These are phyloP conservation scores for Amphiprion ocellaris DNA, from an alignment of 2,113 vertebrate genomes.

Conservation along the genomic window DNA sequence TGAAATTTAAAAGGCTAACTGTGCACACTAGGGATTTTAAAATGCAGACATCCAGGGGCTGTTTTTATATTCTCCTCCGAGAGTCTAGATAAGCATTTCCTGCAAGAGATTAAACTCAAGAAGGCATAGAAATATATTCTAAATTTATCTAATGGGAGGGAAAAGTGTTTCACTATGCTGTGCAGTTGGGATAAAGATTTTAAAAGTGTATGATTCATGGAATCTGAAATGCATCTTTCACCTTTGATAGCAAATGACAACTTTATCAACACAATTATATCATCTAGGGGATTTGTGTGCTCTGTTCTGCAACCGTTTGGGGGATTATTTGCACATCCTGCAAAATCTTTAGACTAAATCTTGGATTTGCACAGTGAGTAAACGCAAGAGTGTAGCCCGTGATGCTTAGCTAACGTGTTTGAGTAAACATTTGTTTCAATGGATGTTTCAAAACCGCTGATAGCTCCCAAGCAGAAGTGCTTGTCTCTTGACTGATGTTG, in stretches of 20 bases:
- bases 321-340: slow-evolving; percentile 44
- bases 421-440: slow-evolving; percentile 53
- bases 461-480: slow-evolving; percentile 30
- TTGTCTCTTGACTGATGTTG: slow-evolving; percentile 51
- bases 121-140: slow-evolving; percentile 36
- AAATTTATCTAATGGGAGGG: slow-evolving; percentile 11
- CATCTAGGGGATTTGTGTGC: neutral
- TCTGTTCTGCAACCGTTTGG: neutral
- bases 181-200: neutral
- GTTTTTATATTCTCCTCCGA: slow-evolving; percentile 52
- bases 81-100: slow-evolving; percentile 60
- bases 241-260: slow-evolving; percentile 23
- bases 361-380: slow-evolving; percentile 55
- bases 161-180: neutral
- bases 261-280: slow-evolving; percentile 30
- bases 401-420: slow-evolving; percentile 35
- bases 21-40: slow-evolving; percentile 62
- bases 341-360: slow-evolving; percentile 46
- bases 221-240: slow-evolving; percentile 15
- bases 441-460: slow-evolving; percentile 37
- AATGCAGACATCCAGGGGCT: slow-evolving; percentile 70
- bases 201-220: slow-evolving; percentile 1
- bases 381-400: slow-evolving; percentile 25
- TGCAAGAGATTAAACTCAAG: slow-evolving; percentile 44
- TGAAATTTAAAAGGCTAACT: slow-evolving; percentile 60